A percentile compares a stretch with the other conserved stretches of the same genome.
These are phyloP conservation scores for Hipposideros larvatus DNA, from an alignment of 2,797 vertebrate genomes.

Conservation along the genomic window DNA sequence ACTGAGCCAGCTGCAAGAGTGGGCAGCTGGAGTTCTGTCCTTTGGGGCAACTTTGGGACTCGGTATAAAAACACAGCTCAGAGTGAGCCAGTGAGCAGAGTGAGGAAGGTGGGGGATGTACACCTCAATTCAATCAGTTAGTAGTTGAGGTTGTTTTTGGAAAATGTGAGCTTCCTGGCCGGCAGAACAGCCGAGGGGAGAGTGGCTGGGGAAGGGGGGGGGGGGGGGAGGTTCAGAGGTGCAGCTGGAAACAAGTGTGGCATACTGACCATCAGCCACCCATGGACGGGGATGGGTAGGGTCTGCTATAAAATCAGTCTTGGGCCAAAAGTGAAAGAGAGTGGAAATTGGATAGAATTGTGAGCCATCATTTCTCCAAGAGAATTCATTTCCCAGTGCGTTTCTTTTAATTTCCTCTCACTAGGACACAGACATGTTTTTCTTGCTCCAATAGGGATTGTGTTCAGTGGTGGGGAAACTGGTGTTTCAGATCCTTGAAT, in stretches of 20 bases:
- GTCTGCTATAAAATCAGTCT: background rate
- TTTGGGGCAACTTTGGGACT: background rate
- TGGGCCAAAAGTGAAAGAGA: background rate
- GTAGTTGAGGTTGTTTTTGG: background rate
- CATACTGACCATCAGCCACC: background rate
- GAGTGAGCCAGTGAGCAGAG: background rate
- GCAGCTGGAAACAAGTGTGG: background rate
- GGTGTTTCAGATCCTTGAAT: background rate
- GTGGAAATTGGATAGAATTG: background rate
- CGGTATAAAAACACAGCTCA: background rate
- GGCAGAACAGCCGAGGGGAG: background rate
- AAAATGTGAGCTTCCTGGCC: background rate
- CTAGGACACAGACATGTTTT: background rate
- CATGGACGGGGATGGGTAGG: background rate
- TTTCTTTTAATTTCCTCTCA: background rate
- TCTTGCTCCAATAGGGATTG: background rate
- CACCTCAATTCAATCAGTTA: fast-evolving
- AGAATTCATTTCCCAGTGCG: background rate
- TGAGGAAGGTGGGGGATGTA: background rate
- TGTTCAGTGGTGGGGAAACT: background rate
- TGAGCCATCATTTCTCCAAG: background rate
- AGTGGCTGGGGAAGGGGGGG: background rate
- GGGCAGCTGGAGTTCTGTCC: background rate
- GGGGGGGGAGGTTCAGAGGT: background rate
- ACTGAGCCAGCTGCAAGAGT: background rate